phyloP scores from a whole-genome alignment of 2,888 invertebrate genomes.

The Melanargia galathea region DNA sequence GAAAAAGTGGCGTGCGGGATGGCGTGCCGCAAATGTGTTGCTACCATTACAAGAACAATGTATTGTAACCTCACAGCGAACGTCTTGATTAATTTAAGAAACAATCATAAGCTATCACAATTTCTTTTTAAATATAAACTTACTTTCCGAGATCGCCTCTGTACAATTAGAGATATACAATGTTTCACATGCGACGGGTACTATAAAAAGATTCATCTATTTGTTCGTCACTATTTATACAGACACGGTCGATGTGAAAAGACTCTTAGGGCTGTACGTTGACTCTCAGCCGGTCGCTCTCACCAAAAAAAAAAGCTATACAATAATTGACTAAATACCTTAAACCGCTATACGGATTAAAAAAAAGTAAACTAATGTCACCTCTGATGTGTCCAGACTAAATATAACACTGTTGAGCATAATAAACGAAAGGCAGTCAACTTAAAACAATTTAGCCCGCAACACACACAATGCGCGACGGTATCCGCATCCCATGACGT shows the following conservation, averaged over 20 bases:
- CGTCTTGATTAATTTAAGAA: constrained; percentile 26
- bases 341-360: constrained; percentile 65
- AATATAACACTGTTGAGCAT: constrained; percentile 78
- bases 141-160: constrained; percentile 13
- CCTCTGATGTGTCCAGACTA: constrained; percentile 50
- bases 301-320: constrained; percentile 63
- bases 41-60: constrained; percentile 6
- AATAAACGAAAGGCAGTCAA: constrained; percentile 77
- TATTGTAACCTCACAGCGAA: constrained; percentile 28
- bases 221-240: constrained; percentile 29
- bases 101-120: constrained; percentile 41
- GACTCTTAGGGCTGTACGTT: constrained; percentile 25
- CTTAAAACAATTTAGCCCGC: constrained; percentile 52
- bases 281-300: constrained; percentile 33
- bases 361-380: constrained; percentile 70
- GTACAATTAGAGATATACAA: constrained; percentile 27
- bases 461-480: neutral
- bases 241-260: constrained; percentile 29
- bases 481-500: too few relatives aligned
- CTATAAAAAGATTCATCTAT: constrained; percentile 12
- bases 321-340: constrained; percentile 82
- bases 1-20: neutral
- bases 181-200: constrained; percentile 18
- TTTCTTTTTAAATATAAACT: constrained; percentile 19
- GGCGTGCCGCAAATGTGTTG: neutral